Conservation (phyloP, 2,113 vertebrate genomes). For the Dicrurus megarhynchus region DNA sequence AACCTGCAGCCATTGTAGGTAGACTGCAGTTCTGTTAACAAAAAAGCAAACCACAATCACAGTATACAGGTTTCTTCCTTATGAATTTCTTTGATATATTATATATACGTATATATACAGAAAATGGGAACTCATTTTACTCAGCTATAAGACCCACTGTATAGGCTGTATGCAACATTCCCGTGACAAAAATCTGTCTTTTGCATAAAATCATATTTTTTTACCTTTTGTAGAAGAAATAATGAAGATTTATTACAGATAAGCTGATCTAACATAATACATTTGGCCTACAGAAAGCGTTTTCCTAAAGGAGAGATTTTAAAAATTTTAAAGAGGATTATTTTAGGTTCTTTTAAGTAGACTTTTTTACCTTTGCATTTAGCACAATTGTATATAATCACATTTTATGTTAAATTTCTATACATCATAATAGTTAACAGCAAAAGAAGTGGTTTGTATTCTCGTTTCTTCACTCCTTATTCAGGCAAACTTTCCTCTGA, state of each 20-base stretch:
- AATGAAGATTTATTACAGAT: neutral
- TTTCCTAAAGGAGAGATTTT: neutral
- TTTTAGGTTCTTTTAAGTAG: neutral
- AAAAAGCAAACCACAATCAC: neutral
- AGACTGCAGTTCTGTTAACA: conserved; percentile 10
- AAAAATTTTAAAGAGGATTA: neutral
- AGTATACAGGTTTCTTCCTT: neutral
- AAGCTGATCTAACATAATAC: neutral
- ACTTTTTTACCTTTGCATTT: neutral
- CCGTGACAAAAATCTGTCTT: neutral
- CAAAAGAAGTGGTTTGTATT: neutral
- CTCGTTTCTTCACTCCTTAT: neutral
- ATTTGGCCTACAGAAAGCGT: neutral
- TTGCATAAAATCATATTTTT: neutral
- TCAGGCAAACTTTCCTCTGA: neutral
- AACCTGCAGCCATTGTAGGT: neutral
- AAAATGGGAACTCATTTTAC: neutral
- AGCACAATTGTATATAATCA: neutral
- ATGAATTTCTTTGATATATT: neutral
- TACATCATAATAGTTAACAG: neutral
- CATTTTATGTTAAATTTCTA: neutral
- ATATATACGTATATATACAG: neutral
- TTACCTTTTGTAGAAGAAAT: neutral
- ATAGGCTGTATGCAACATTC: neutral
- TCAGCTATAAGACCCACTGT: neutral